These are phyloP conservation scores for Stichodactyla helianthus DNA, from an alignment of 64 coral and sea anemone species.

Conservation along the genomic window DNA sequence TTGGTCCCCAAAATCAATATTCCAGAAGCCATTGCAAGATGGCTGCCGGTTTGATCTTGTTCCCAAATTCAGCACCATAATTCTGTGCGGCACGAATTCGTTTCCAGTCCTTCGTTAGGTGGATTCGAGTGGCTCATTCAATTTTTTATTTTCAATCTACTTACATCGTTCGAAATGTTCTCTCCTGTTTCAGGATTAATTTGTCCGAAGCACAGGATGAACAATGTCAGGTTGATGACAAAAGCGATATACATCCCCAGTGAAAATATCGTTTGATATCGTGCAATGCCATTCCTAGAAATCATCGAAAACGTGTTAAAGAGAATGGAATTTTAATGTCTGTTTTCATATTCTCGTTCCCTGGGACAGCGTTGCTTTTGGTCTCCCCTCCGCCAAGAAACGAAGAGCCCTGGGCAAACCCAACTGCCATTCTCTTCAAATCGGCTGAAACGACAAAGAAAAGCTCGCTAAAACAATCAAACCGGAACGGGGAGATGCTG, in stretches of 20 bases:
- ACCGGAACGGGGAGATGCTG: too few relatives aligned
- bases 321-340: not conserved
- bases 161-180: not conserved
- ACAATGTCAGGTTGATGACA: not conserved
- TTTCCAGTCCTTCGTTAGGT: too few relatives aligned
- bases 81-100: too few relatives aligned
- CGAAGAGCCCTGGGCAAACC: too few relatives aligned
- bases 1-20: too few relatives aligned
- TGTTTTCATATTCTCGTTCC: too few relatives aligned
- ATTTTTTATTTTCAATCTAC: not conserved
- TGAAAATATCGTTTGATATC: not conserved
- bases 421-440: too few relatives aligned
- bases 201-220: not conserved
- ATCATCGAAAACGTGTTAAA: not conserved
- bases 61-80: too few relatives aligned
- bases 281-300: constrained; percentile 1
- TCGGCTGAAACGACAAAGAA: too few relatives aligned
- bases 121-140: not conserved
- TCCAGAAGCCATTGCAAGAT: not conserved
- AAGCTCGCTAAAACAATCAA: too few relatives aligned
- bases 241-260: not conserved
- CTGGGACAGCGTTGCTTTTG: too few relatives aligned
- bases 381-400: too few relatives aligned
- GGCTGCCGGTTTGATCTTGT: not conserved
- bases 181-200: not conserved